Evolutionary conservation across 2,797 vertebrate species (phyloP).

Genomic region (Manis pentadactyla): DNA sequence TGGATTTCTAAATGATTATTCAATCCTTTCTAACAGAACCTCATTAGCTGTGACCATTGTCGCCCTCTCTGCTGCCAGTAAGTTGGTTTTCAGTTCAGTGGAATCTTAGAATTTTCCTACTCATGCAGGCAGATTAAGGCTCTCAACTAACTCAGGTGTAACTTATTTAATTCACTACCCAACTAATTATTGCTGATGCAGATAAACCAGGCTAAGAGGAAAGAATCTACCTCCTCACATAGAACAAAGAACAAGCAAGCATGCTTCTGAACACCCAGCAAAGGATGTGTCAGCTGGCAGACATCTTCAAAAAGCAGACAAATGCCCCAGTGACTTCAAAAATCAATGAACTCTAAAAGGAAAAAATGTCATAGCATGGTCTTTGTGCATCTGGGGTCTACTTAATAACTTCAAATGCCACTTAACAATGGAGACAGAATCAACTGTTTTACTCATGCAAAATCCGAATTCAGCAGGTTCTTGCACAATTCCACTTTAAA

Average conservation of each 20-base stretch:
- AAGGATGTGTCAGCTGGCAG: conserved; percentile 61
- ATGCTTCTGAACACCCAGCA: conserved; percentile 43
- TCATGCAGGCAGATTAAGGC: conserved; percentile 78
- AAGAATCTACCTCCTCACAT: conserved; percentile 56
- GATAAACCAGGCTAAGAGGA: conserved; percentile 64
- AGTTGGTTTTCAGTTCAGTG: conserved; percentile 80
- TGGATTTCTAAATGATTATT: conserved; percentile 78
- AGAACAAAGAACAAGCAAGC: conserved; percentile 64
- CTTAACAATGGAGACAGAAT: conserved; percentile 50
- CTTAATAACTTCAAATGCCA: neutral
- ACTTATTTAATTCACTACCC: conserved; percentile 83
- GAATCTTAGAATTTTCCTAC: conserved; percentile 82
- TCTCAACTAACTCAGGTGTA: conserved; percentile 83
- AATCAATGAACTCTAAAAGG: conserved; percentile 63
- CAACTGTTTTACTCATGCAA: conserved; percentile 45
- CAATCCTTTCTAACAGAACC: conserved; percentile 76
- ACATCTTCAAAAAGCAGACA: conserved; percentile 60
- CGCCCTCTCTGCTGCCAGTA: conserved; percentile 68
- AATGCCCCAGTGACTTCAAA: conserved; percentile 65
- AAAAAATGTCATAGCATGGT: conserved; percentile 23
- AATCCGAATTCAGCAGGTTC: conserved; percentile 53
- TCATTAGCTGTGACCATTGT: conserved; percentile 78
- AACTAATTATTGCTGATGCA: conserved; percentile 80
- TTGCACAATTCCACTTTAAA: conserved; percentile 61
- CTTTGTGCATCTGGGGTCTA: conserved; percentile 49